phyloP scores from a whole-genome alignment of 2,888 invertebrate species.

The Crematogaster levior region DNA sequence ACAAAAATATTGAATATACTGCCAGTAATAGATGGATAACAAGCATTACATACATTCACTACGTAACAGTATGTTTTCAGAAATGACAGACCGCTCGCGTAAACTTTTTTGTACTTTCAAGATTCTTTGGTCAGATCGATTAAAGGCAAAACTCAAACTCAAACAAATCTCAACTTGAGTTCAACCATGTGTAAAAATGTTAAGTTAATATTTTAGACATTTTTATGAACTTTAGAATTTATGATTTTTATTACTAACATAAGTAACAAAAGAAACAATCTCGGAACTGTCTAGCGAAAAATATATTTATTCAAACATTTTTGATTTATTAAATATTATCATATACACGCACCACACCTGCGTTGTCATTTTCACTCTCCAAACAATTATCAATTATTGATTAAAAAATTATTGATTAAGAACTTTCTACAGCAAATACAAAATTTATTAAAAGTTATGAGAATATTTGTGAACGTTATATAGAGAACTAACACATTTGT shows the following conservation, averaged over 20 bases:
- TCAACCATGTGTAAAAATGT: slow-evolving; percentile 10
- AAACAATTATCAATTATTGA: no score
- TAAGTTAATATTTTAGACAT: neutral
- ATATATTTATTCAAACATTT: neutral
- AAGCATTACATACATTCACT: slow-evolving; percentile 13
- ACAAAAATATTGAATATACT: neutral
- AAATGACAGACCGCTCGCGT: neutral
- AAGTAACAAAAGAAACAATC: neutral
- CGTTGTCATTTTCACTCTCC: no score
- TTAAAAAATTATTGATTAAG: no score
- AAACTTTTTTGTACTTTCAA: neutral
- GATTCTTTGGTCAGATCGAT: neutral
- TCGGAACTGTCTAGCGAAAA: neutral
- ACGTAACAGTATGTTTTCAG: slow-evolving; percentile 9
- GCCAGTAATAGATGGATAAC: slow-evolving; percentile 15
- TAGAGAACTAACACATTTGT: neutral
- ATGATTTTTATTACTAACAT: neutral
- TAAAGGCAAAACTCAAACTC: slow-evolving; percentile 4
- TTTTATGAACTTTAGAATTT: slow-evolving; percentile 9
- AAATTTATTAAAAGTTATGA: neutral
- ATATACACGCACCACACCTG: no score
- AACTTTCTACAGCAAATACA: neutral
- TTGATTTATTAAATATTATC: no score
- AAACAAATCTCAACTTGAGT: slow-evolving; percentile 3
- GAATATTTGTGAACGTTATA: neutral